phyloP scores from a whole-genome alignment of 2,888 invertebrate genomes.

The Tetheella fluctuosa region DNA sequence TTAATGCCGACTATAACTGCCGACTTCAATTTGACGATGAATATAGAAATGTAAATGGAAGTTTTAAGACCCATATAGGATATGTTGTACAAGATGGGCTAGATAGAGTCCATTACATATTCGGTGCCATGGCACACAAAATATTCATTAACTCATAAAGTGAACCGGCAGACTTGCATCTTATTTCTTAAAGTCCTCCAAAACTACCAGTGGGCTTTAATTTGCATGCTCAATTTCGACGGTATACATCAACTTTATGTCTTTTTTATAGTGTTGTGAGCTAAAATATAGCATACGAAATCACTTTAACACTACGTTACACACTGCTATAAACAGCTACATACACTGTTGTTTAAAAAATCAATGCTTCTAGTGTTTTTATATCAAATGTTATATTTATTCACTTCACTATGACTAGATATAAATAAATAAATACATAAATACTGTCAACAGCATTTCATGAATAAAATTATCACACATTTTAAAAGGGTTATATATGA shows the following conservation, averaged over 20 bases:
- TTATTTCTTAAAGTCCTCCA: slow-evolving; percentile 19
- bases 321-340: slow-evolving; percentile 17
- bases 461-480: not conserved
- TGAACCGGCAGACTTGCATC: slow-evolving; percentile 6
- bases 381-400: not conserved
- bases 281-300: slow-evolving; percentile 31
- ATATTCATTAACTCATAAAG: slow-evolving; percentile 12
- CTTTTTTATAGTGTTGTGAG: slow-evolving; percentile 51
- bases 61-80: too few species aligned
- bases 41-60: too few species aligned
- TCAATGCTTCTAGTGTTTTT: not conserved
- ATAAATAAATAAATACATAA: not conserved
- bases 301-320: slow-evolving; percentile 26
- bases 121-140: not conserved
- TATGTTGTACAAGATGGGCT: not conserved
- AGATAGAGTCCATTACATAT: not conserved
- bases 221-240: slow-evolving; percentile 51
- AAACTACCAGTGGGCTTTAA: slow-evolving; percentile 27
- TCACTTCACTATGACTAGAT: not conserved
- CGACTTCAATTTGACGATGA: too few species aligned
- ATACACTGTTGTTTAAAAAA: slow-evolving; percentile 7
- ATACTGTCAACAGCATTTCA: not conserved
- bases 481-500: not conserved
- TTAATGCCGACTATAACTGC: too few species aligned
- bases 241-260: slow-evolving; percentile 52